These are phyloP conservation scores for Genyomyrus donnyi DNA, from an alignment of 2,113 vertebrate genomes.

Conservation along the genomic window DNA sequence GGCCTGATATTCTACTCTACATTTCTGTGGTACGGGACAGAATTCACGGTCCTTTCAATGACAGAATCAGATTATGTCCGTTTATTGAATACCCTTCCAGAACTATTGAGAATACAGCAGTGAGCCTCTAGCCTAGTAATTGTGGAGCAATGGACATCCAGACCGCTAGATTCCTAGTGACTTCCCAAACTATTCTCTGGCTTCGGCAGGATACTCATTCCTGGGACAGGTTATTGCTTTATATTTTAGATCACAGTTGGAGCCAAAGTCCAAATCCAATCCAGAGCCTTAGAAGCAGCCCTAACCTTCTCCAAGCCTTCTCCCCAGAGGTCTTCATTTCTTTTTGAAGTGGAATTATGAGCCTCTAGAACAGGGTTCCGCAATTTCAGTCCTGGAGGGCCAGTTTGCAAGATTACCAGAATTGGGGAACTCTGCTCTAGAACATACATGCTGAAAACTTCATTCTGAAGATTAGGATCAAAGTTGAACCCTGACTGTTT, in stretches of 20 bases:
- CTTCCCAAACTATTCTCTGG: not conserved
- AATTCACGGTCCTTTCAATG: not conserved
- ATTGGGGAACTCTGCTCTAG: not conserved
- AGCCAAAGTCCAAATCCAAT: not conserved
- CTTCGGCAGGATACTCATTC: not conserved
- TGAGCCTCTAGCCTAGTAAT: not conserved
- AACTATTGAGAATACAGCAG: not conserved
- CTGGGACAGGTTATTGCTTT: not conserved
- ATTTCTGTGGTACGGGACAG: not conserved
- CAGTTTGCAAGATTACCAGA: not conserved
- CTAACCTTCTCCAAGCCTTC: not conserved
- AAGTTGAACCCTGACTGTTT: not conserved
- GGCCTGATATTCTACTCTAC: not conserved
- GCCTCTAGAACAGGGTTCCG: not conserved
- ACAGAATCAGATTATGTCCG: not conserved
- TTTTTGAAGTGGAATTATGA: not conserved
- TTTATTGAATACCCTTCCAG: not conserved
- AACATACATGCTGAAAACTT: not conserved
- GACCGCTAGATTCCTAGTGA: not conserved
- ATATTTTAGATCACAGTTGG: not conserved
- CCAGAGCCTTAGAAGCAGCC: not conserved
- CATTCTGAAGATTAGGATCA: not conserved
- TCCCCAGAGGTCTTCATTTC: not conserved
- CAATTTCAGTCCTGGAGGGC: not conserved
- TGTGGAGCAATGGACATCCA: not conserved